Evolutionary conservation across 2,888 invertebrate genomes (phyloP).

Genomic region (Gerris lacustris): DNA sequence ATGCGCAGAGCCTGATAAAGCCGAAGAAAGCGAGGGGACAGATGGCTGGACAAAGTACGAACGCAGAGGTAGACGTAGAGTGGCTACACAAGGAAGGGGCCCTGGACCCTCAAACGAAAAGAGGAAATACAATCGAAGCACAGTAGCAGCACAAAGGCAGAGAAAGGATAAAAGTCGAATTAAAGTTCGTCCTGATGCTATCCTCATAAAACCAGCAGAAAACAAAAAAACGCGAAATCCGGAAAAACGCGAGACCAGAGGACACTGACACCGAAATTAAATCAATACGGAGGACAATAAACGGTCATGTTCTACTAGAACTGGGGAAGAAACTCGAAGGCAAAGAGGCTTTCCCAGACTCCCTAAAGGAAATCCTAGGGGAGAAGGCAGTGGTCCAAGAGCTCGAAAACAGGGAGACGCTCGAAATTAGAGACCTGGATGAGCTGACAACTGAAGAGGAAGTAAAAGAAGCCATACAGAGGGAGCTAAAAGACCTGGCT

Average conservation of each 20-base stretch:
- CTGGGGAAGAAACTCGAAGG: background rate
- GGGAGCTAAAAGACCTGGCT: conserved; percentile 2
- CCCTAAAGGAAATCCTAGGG: background rate
- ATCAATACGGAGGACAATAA: background rate
- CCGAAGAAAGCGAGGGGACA: too few species aligned
- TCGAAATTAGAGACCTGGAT: background rate
- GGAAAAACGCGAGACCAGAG: background rate
- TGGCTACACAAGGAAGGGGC: too few species aligned
- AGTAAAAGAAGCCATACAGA: conserved; percentile 6
- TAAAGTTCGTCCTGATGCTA: background rate
- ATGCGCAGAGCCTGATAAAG: too few species aligned
- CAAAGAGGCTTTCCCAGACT: background rate
- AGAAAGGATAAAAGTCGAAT: too few species aligned
- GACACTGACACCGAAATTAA: background rate
- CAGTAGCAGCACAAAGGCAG: too few species aligned
- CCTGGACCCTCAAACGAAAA: too few species aligned
- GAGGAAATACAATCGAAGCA: too few species aligned
- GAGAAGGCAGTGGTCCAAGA: background rate
- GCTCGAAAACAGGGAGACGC: background rate
- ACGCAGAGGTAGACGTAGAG: too few species aligned
- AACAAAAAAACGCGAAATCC: background rate
- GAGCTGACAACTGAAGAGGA: background rate
- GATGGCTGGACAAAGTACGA: too few species aligned
- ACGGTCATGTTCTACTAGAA: background rate
- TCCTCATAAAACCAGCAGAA: background rate